Evolutionary conservation across 2,888 invertebrate genomes (phyloP).

Genomic region (Ochlodes sylvanus): DNA sequence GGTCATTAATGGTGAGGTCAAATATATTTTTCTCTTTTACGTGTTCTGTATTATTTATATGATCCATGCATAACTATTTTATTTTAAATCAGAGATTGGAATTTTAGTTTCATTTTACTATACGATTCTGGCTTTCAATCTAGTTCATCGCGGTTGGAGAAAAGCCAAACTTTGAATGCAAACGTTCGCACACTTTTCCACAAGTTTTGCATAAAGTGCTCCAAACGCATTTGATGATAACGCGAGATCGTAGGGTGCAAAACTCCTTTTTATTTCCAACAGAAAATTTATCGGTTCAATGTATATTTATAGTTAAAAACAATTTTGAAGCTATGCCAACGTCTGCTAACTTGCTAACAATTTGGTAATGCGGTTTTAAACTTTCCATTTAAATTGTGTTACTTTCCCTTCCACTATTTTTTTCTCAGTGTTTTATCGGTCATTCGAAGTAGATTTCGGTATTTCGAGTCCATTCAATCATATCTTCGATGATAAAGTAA

Average conservation of each 20-base stretch:
- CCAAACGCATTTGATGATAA: constrained; percentile 67
- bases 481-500: constrained; percentile 37
- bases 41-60: not conserved
- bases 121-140: constrained; percentile 46
- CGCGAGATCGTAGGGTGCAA: constrained; percentile 53
- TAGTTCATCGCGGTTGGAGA: constrained; percentile 57
- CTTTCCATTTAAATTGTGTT: constrained; percentile 50
- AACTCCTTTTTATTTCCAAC: constrained; percentile 54
- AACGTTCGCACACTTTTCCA: constrained; percentile 55
- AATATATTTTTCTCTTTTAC: too few species aligned
- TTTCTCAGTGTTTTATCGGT: constrained; percentile 48
- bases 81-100: constrained; percentile 1
- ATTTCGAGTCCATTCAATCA: constrained; percentile 17
- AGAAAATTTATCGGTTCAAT: constrained; percentile 64
- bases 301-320: constrained; percentile 60
- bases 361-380: constrained; percentile 53
- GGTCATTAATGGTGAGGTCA: too few species aligned
- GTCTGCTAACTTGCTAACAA: constrained; percentile 62
- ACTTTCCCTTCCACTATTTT: constrained; percentile 47
- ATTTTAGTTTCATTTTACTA: constrained; percentile 9
- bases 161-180: constrained; percentile 62
- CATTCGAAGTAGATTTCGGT: constrained; percentile 46
- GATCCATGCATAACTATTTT: not conserved
- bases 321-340: constrained; percentile 56
- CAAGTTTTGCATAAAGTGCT: constrained; percentile 68